These are phyloP conservation scores for Halisarca cf. caerulea DNA, from an alignment of 37 sponge, comb jelly and placozoan genomes.

Conservation along the genomic window DNA sequence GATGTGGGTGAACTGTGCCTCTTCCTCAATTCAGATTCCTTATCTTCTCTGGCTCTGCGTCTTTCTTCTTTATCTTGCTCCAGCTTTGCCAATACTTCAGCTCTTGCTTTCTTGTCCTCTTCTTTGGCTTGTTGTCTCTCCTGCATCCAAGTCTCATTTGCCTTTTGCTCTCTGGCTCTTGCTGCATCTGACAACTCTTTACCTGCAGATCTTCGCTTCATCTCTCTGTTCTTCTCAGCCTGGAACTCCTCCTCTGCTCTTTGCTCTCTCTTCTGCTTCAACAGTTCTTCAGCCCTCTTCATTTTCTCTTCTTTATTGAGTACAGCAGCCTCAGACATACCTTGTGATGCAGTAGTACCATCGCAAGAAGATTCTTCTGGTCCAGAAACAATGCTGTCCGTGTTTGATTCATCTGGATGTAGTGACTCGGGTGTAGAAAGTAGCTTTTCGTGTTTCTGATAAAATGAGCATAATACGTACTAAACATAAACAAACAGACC, in stretches of 20 bases:
- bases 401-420: too few species aligned
- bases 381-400: too few species aligned
- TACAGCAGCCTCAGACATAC: too few species aligned
- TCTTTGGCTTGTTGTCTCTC: constrained; percentile 52
- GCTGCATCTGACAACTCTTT: constrained; percentile 1
- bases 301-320: constrained; percentile 3
- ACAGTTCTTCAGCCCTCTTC: background rate
- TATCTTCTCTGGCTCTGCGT: background rate
- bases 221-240: background rate
- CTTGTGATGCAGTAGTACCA: too few species aligned
- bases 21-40: background rate
- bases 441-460: too few species aligned
- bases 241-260: background rate
- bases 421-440: too few species aligned
- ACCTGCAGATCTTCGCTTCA: background rate
- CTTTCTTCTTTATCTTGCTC: constrained; percentile 63
- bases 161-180: background rate
- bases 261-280: background rate
- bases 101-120: constrained; percentile 49
- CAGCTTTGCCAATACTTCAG: constrained; percentile 52
- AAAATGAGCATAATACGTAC: too few species aligned
- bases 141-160: constrained; percentile 38
- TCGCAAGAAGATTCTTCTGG: too few species aligned
- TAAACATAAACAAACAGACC: too few species aligned
- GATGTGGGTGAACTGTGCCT: background rate